These are phyloP conservation scores for Muricea muricata DNA, from an alignment of 92 coral and sea anemone genomes.

Conservation along the genomic window DNA sequence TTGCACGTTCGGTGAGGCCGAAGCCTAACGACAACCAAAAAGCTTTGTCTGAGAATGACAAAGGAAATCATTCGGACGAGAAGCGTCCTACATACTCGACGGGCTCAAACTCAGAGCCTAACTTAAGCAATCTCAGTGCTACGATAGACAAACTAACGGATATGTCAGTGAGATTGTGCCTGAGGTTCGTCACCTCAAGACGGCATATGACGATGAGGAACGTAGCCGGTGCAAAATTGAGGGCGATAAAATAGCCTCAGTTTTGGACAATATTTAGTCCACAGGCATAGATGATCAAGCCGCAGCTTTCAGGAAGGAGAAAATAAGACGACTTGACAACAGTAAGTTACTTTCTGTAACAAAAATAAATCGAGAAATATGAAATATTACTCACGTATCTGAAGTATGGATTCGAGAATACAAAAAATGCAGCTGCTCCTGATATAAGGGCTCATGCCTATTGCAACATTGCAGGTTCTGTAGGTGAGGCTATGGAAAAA, in stretches of 20 bases:
- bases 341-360: not conserved
- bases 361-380: constrained; percentile 2
- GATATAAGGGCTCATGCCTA: not conserved
- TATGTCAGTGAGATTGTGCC: no score
- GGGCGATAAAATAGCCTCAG: not conserved
- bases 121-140: no score
- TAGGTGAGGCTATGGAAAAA: constrained; percentile 36
- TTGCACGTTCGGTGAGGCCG: no score
- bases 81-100: no score
- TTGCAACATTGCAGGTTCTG: constrained; percentile 43
- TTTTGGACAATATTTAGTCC: not conserved
- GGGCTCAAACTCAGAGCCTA: no score
- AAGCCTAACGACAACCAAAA: no score
- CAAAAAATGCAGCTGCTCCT: constrained; percentile 17
- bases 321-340: not conserved
- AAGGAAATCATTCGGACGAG: no score
- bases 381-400: not conserved
- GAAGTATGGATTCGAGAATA: not conserved
- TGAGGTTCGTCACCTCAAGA: no score
- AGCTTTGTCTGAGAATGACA: no score
- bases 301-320: not conserved
- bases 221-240: no score
- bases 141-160: no score
- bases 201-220: no score
- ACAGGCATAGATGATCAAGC: not conserved